Base-by-base conservation (phyloP, 30 jellyfish, hydroid and myxozoan genomes). In the Aurelia coerulea region DNA sequence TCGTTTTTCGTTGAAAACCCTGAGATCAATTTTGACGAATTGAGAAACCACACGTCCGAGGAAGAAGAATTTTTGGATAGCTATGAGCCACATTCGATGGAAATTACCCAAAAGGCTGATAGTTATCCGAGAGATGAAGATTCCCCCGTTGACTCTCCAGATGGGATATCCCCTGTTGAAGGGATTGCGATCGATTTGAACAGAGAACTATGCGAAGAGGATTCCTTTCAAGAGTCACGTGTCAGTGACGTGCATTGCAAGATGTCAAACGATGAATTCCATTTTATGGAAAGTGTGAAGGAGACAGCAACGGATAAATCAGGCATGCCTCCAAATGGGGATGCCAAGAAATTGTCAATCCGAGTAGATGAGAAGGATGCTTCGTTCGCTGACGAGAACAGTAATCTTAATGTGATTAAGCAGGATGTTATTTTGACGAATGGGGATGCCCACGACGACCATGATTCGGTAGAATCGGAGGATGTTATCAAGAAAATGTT, bases 401-500 rank as follows among this genome's bases (percentile, higher is more conserved):
- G 88, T 41, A 87, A 87, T 34, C 63, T 87, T 8, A 53, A 39
- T 23, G 51, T 29, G 12, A 49, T 6, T n/a, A 60, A 19, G 34
- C 15, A 74, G 10, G 84, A 31, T 37, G 75, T 41, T 33, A 17
- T 79, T 18, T 19, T 68, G 31, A 52, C 84, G 77, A 68, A 56
- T 68, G 77, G 73, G 51, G 62, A 37, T 54, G 80, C 68, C 76
- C 32, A 18, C 11, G 79, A 52, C 74, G 90, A 46, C 5, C 52
- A 72, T 10, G 86, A 63, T 14, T 71, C 19, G 7, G 79, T 62
- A 62, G 73, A 73, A 32, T 71, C 79, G 5, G 96, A 80, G 39
- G 98, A 85, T 33, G 58, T 93, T 41, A 88, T 93, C 17, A 81
- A 81, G 70, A 74, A 81, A 65, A 82, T 93, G 97, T 93, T 93